Conservation (phyloP, 1,140 invertebrate species). For the Oscheius sp. region DNA sequence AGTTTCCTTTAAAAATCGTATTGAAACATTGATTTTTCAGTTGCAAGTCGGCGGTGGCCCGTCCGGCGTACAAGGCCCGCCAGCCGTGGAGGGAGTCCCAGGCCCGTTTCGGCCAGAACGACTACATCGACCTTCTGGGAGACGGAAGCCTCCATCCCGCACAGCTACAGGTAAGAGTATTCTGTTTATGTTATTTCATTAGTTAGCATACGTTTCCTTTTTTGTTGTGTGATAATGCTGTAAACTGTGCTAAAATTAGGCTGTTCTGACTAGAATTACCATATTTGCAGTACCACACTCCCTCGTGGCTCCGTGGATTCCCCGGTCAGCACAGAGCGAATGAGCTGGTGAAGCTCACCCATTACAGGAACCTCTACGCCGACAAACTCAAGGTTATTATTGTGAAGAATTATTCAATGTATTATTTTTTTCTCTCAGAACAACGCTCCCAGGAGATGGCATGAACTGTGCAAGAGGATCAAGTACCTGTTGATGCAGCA, state of each 20-base stretch:
- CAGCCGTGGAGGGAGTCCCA: slow-evolving; percentile 40
- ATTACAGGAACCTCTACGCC: slow-evolving; percentile 59
- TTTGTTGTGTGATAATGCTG: neutral
- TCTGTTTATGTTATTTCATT: neutral
- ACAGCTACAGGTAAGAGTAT: slow-evolving; percentile 42
- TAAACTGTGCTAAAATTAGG: neutral
- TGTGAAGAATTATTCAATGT: too few species aligned
- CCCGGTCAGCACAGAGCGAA: slow-evolving; percentile 58
- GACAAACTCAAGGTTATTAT: slow-evolving; percentile 47
- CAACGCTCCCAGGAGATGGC: slow-evolving; percentile 56
- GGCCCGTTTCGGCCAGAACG: slow-evolving; percentile 57
- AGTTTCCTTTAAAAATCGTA: neutral
- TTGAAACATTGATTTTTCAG: neutral
- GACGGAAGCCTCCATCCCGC: slow-evolving; percentile 56
- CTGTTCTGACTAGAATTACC: neutral
- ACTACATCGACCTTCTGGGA: slow-evolving; percentile 58
- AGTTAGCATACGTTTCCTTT: neutral
- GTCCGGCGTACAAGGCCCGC: slow-evolving; percentile 45
- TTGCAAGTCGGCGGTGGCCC: slow-evolving; percentile 44
- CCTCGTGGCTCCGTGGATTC: slow-evolving; percentile 58
- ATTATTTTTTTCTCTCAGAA: slow-evolving; percentile 28
- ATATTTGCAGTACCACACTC: slow-evolving; percentile 51
- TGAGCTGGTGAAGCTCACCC: slow-evolving; percentile 58
- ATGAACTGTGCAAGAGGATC: slow-evolving; percentile 58
- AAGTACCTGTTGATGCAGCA: slow-evolving; percentile 58